These are phyloP conservation scores for Drosophila grimshawi DNA, from an alignment of 1,140 invertebrate species.

Conservation along the genomic window DNA sequence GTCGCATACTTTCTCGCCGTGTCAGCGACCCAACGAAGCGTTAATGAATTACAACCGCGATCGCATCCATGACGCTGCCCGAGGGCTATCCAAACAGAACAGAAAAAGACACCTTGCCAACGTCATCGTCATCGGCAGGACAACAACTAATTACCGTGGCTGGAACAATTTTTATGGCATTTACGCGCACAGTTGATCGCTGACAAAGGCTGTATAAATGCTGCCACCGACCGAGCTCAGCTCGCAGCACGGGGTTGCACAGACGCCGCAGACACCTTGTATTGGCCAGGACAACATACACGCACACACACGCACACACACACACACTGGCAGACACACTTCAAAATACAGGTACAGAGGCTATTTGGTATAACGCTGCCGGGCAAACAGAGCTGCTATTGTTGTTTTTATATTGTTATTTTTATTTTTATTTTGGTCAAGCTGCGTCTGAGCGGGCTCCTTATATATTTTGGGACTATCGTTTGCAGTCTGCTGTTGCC, in stretches of 20 bases:
- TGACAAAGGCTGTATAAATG: slow-evolving; percentile 53
- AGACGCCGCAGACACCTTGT: slow-evolving; percentile 49
- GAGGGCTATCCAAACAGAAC: slow-evolving; percentile 38
- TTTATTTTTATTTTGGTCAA: slow-evolving; percentile 29
- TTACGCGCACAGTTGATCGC: slow-evolving; percentile 78
- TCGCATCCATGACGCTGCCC: slow-evolving; percentile 35
- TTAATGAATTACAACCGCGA: slow-evolving; percentile 80
- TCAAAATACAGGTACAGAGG: slow-evolving; percentile 67
- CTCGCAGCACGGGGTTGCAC: slow-evolving; percentile 14
- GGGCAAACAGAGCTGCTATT: slow-evolving; percentile 47
- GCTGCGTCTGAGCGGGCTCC: slow-evolving; percentile 17
- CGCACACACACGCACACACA: slow-evolving; percentile 19
- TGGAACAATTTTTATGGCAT: slow-evolving; percentile 82
- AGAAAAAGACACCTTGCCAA: slow-evolving; percentile 66
- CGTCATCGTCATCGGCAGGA: slow-evolving; percentile 54
- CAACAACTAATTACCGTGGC: slow-evolving; percentile 81
- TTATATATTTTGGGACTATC: slow-evolving; percentile 15
- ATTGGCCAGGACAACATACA: slow-evolving; percentile 13
- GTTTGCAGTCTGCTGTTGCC: neutral
- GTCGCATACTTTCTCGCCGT: slow-evolving; percentile 75
- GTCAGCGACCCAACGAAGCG: slow-evolving; percentile 69
- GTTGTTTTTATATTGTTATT: neutral
- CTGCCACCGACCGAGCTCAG: neutral
- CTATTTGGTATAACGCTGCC: slow-evolving; percentile 77
- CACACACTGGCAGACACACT: slow-evolving; percentile 5